phyloP scores from a whole-genome alignment of 2,888 invertebrate species.

The Phytoseiulus persimilis region DNA sequence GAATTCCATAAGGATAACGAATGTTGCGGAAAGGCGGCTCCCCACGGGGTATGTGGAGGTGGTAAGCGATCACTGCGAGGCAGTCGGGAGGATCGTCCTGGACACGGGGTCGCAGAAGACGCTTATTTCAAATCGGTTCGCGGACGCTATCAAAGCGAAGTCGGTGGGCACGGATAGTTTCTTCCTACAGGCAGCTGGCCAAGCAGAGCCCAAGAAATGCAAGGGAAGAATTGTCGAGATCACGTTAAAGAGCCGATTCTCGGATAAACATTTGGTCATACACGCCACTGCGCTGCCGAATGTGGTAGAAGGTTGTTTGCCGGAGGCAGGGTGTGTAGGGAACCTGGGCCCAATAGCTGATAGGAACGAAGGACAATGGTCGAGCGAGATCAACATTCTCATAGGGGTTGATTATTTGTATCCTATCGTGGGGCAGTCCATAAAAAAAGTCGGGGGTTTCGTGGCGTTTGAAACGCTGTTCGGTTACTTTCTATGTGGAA shows the following conservation, averaged over 20 bases:
- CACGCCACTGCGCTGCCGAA: background rate
- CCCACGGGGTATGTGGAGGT: background rate
- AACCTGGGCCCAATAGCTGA: background rate
- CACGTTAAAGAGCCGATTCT: background rate
- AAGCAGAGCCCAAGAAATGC: background rate
- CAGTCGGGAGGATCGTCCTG: background rate
- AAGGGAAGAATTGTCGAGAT: background rate
- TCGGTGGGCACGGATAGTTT: background rate
- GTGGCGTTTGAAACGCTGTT: background rate
- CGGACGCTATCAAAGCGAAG: background rate
- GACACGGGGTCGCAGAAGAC: background rate
- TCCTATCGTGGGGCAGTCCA: background rate
- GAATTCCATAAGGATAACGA: background rate
- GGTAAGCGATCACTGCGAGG: background rate
- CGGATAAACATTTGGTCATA: background rate
- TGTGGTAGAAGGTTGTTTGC: background rate
- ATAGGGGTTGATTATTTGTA: background rate
- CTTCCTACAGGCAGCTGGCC: background rate
- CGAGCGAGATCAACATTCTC: background rate
- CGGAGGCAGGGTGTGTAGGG: background rate
- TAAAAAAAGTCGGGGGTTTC: background rate
- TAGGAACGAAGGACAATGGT: background rate
- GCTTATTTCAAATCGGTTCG: background rate
- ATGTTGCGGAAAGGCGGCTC: background rate
- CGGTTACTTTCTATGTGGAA: constrained; percentile 51